Evolutionary conservation across 2,888 invertebrate genomes (phyloP).

Genomic region (Mystacides longicornis): DNA sequence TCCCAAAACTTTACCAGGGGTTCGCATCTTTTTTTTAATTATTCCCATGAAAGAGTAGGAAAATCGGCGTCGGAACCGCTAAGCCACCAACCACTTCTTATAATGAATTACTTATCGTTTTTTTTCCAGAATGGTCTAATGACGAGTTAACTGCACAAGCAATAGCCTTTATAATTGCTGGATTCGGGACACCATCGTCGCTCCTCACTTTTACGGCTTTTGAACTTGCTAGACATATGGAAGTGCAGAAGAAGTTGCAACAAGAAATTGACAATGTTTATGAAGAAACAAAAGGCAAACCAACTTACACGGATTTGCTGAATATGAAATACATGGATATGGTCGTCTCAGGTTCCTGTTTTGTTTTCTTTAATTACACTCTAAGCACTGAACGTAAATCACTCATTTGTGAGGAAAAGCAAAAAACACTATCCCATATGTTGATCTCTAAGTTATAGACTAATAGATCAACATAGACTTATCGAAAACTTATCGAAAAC

Average conservation of each 20-base stretch:
- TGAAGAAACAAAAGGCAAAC: constrained; percentile 28
- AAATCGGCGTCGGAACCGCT: too few relatives aligned
- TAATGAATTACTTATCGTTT: background rate
- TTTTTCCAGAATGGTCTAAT: constrained; percentile 37
- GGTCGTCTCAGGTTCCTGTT: constrained; percentile 32
- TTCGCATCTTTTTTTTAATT: too few relatives aligned
- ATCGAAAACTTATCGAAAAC: too few relatives aligned
- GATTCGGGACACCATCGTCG: constrained; percentile 41
- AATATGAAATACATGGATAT: constrained; percentile 44
- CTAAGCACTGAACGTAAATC: too few relatives aligned
- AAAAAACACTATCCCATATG: too few relatives aligned
- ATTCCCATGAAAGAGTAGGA: too few relatives aligned
- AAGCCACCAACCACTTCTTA: too few relatives aligned
- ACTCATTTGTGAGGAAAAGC: too few relatives aligned
- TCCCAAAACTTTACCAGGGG: too few relatives aligned
- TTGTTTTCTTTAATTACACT: too few relatives aligned
- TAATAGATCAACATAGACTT: too few relatives aligned
- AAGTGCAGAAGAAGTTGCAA: constrained; percentile 38
- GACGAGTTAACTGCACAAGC: constrained; percentile 40
- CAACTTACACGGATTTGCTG: constrained; percentile 38
- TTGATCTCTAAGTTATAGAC: too few relatives aligned
- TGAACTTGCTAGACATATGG: constrained; percentile 39
- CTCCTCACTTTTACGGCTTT: constrained; percentile 37
- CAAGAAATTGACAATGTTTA: constrained; percentile 30
- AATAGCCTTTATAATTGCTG: constrained; percentile 43